These are phyloP conservation scores for Trinectes maculatus DNA, from an alignment of 2,113 vertebrate species.

Conservation along the genomic window DNA sequence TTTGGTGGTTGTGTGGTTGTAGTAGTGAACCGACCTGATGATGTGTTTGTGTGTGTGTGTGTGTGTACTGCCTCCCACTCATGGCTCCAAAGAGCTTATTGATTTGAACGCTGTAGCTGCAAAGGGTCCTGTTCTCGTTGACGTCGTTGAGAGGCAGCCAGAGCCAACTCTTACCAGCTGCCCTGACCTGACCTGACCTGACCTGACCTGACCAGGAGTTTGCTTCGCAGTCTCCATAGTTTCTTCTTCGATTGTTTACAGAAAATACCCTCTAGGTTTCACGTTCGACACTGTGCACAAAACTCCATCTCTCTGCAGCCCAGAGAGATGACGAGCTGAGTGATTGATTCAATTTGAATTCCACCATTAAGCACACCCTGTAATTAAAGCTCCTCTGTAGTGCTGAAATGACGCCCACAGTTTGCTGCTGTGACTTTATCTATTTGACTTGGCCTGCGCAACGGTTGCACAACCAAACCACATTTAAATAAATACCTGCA, in stretches of 20 bases:
- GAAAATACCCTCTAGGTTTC: conserved; percentile 38
- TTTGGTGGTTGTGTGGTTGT: conserved; percentile 9
- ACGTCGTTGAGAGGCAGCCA: too few species aligned
- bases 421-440: conserved; percentile 38
- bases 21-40: conserved; percentile 30
- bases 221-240: conserved; percentile 32
- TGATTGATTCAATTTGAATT: conserved; percentile 63
- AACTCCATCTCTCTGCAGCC: conserved; percentile 29
- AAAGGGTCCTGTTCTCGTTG: conserved; percentile 28
- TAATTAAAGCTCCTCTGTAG: conserved; percentile 56
- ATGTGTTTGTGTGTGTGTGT: conserved; percentile 30
- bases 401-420: background rate
- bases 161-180: conserved; percentile 23
- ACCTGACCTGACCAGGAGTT: too few species aligned
- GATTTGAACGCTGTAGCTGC: conserved; percentile 55
- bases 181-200: too few species aligned
- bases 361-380: conserved; percentile 51
- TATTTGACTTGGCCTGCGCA: conserved; percentile 58
- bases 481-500: conserved; percentile 30
- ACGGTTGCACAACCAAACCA: conserved; percentile 25
- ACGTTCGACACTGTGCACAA: conserved; percentile 14
- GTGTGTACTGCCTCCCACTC: conserved; percentile 60
- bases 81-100: conserved; percentile 48
- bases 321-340: conserved; percentile 15
- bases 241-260: conserved; percentile 41